A percentile compares a stretch with the other conserved stretches of the same genome.
Evolutionary conservation across 2,113 vertebrate genomes (phyloP).

Genomic region (Myotis brandtii): DNA sequence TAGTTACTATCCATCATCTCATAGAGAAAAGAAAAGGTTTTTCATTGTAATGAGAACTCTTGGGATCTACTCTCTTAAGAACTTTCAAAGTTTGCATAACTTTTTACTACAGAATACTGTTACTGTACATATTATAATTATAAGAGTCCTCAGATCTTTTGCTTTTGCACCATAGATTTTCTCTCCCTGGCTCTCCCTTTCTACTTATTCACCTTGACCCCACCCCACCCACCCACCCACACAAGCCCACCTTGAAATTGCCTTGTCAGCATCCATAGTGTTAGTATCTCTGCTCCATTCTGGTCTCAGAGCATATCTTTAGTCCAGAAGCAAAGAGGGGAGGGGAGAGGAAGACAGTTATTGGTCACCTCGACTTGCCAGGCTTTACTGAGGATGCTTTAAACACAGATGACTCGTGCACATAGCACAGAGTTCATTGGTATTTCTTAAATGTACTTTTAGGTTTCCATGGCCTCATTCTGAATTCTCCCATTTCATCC

Average conservation of each 20-base stretch:
- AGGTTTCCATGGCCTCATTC: not conserved
- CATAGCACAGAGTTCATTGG: not conserved
- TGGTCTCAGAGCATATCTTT: not conserved
- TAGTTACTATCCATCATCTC: not conserved
- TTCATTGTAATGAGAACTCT: not conserved
- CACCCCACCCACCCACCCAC: not conserved
- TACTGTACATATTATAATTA: not conserved
- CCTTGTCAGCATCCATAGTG: not conserved
- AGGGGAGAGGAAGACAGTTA: not conserved
- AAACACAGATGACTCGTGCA: not conserved
- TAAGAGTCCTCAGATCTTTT: not conserved
- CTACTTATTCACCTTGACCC: not conserved
- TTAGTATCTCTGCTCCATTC: not conserved
- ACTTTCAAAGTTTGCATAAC: not conserved
- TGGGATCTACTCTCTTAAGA: not conserved
- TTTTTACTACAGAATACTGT: not conserved
- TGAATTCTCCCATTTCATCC: conserved; percentile 9
- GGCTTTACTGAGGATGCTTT: not conserved
- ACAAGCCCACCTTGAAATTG: not conserved
- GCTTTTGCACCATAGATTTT: not conserved
- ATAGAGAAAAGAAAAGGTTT: not conserved
- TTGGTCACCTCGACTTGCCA: not conserved
- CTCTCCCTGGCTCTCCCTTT: not conserved
- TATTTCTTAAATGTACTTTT: not conserved
- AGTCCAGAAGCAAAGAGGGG: not conserved